Evolutionary conservation across 2,888 invertebrate genomes (phyloP), one percentile per base, ranked within the genome.

Genomic region (Hypercompe scribonia): DNA sequence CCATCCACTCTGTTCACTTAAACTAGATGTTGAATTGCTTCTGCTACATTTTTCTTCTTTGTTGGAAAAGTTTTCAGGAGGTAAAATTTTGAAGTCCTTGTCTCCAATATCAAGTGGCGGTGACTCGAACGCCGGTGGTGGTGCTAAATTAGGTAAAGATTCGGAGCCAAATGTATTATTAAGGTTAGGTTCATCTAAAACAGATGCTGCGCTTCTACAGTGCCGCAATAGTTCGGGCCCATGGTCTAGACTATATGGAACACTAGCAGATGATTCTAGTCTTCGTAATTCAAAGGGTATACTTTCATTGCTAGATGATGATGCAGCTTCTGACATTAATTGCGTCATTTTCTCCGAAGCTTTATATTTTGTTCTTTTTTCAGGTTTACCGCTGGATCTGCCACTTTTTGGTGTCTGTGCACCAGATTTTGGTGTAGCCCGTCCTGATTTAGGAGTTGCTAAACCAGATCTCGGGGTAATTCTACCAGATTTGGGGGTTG

Each of bases 1-100:
- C 98, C 98, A 98, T 1, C 98, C 98, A 87, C 98, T 98, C 91
- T 98, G 97, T 90, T 98, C 98, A 85, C 98, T 98, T 76, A 97
- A 92, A 75, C 97, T 97, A 28, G 97, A 97, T 0, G 97, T 97
- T 15, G 97, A 97, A 82, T 94, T 96, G 73, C 96, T 96, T 86
- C 91, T 91, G 75, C 91, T 93, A 46, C 84, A 85, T 83, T 94
- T 95, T 54, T 91, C 90, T 78, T 95, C 93, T 87, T 95, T 95
- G 78, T 93, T 95, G 11, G 92, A 89, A 82, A 96, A 96, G 82
- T 90, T 95, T 81, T 96, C 96, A 4, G 96, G 96, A 28, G 96
- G 96, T 72, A 94, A 81, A 74, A 96, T 95, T 91, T 95, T 96
- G 63, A 96, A 96, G 86, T 96, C 94, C 88, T 95, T 93, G 73